Base-by-base conservation (phyloP, 1,140 invertebrate species). In the Oedothorax gibbosus region DNA sequence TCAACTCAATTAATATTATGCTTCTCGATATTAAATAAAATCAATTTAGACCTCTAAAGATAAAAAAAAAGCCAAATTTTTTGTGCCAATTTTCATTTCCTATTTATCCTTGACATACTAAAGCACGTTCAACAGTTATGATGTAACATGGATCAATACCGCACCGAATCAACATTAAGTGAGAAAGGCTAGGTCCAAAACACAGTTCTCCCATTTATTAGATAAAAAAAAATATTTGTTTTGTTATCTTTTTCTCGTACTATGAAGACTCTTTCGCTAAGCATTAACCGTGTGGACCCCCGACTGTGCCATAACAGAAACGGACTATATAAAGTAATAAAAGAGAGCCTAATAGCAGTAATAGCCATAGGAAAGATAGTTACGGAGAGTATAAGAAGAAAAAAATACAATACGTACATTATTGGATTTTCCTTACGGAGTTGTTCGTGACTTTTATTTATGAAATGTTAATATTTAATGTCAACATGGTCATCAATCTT, bases 131-230 rank as follows among this genome's bases (percentile, higher is more conserved):
- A 35, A 14, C 49, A 75, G 21, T 57, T 2, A 35, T 57, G 51
- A 54, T 11, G 50, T 10, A 71, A 53, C n/a, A 53, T 18, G 49
- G 72, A 75, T 75, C 72, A 56, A 75, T 75, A 75, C 14, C 20
- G 21, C 53, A 75, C 60, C 72, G 56, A 75, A 62, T 62, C 56
- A 75, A 75, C 21, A 75, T 60, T 57, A 75, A 75, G 72, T 21
- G 53, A 50, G 49, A 62, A 60, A 21, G 72, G 21, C 72, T 62
- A 35, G 8, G 72, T 35, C 20, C 18, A 75, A 75, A 60, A 57
- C 72, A 75, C 20, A 49, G 53, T 75, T 20, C 56, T 75, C n/a
- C 60, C 56, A 15, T 75, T 75, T 75, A 75, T 56, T 60, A 21
- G 7, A 35, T 14, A 15, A 35, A 14, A 8, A 35, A 56, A 60